Evolutionary conservation across 2,888 invertebrate species (phyloP).

Genomic region (Hydrotaea cyrtoneurina): DNA sequence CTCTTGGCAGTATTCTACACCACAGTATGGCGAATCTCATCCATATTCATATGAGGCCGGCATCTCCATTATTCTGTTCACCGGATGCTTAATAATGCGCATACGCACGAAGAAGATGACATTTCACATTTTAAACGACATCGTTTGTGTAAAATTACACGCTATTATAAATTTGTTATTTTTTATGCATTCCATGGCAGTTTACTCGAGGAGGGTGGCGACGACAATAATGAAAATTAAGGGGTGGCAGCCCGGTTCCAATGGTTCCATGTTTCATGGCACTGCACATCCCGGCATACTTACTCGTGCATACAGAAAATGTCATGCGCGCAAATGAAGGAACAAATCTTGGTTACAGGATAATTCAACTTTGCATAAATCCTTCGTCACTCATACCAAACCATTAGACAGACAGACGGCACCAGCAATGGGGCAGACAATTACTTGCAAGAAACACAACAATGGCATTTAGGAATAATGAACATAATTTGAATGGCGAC

Average conservation of each 20-base stretch:
- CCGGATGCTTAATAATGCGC: constrained; percentile 25
- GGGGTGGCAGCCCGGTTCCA: constrained; percentile 51
- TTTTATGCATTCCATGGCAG: constrained; percentile 34
- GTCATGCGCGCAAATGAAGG: constrained; percentile 60
- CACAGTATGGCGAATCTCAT: not conserved
- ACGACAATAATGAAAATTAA: constrained; percentile 53
- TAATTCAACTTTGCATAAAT: constrained; percentile 57
- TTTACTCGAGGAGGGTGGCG: not conserved
- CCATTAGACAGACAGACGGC: not conserved
- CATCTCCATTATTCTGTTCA: not conserved
- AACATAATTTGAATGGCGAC: constrained; percentile 32
- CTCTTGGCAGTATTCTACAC: too few relatives aligned
- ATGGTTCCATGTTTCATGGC: constrained; percentile 22
- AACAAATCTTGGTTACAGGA: constrained; percentile 44
- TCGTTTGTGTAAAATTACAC: constrained; percentile 55
- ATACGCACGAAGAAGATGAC: constrained; percentile 39
- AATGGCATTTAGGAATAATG: constrained; percentile 25
- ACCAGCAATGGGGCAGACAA: not conserved
- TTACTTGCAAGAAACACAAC: constrained; percentile 30
- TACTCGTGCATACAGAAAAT: constrained; percentile 39
- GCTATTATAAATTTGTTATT: constrained; percentile 50
- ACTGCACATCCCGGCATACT: constrained; percentile 18
- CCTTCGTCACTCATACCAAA: constrained; percentile 20
- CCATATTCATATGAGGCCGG: not conserved
- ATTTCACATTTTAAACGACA: constrained; percentile 12